Conservation (phyloP, 2,113 vertebrate genomes). For the Epinephelus moara region DNA sequence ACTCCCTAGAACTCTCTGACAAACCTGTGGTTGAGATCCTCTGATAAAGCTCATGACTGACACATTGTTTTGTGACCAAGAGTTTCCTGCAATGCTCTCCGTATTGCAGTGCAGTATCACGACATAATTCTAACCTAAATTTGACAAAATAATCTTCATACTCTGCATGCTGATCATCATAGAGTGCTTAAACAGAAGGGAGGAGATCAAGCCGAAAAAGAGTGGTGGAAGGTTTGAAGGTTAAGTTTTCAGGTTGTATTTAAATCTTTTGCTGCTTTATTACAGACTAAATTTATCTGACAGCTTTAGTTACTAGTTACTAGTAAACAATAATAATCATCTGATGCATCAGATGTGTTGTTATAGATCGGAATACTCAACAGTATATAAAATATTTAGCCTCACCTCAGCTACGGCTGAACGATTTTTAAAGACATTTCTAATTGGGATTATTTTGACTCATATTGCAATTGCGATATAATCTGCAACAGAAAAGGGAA, state of each 20-base stretch:
- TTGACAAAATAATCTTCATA: not conserved
- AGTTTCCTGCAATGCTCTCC: not conserved
- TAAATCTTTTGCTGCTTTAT: not conserved
- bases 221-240: not conserved
- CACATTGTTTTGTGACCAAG: not conserved
- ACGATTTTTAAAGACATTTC: too few relatives aligned
- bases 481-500: too few relatives aligned
- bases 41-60: not conserved
- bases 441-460: too few relatives aligned
- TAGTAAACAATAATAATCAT: not conserved
- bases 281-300: not conserved
- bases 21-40: not conserved
- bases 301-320: not conserved
- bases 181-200: not conserved
- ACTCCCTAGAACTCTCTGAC: not conserved
- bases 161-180: not conserved
- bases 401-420: not conserved
- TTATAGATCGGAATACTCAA: not conserved
- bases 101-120: not conserved
- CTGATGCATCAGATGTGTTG: not conserved
- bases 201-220: not conserved
- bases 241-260: not conserved
- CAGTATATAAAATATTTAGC: not conserved
- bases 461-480: too few relatives aligned
- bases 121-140: not conserved